phyloP scores from a whole-genome alignment of 2,113 vertebrate species.

The Periophthalmus modestus region DNA sequence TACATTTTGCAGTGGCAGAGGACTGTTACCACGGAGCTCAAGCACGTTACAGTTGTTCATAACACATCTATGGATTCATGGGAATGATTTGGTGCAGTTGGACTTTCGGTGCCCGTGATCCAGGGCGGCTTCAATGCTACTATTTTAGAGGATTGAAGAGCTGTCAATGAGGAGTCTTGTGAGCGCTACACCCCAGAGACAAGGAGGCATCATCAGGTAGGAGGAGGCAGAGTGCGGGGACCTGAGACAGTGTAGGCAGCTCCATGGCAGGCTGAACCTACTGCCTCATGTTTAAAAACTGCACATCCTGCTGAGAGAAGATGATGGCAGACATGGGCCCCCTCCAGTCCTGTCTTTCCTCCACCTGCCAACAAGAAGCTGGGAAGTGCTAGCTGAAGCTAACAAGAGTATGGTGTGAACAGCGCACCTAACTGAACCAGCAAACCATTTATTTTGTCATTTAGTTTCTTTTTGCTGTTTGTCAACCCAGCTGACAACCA shows the following conservation, averaged over 20 bases:
- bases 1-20: slow-evolving; percentile 22
- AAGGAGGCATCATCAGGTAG: slow-evolving; percentile 64
- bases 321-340: slow-evolving; percentile 62
- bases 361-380: slow-evolving; percentile 21
- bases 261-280: slow-evolving; percentile 28
- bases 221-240: slow-evolving; percentile 47
- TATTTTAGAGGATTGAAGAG: slow-evolving; percentile 43
- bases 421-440: background rate
- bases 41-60: slow-evolving; percentile 33
- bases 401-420: slow-evolving; percentile 65
- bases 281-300: slow-evolving; percentile 27
- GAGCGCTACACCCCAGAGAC: slow-evolving; percentile 52
- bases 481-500: background rate
- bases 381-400: slow-evolving; percentile 45
- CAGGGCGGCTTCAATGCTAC: slow-evolving; percentile 23
- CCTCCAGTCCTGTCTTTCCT: slow-evolving; percentile 40
- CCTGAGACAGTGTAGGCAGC: slow-evolving; percentile 54
- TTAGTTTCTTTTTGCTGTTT: slow-evolving; percentile 5
- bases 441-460: background rate
- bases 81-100: slow-evolving; percentile 22
- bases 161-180: slow-evolving; percentile 50
- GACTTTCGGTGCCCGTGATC: slow-evolving; percentile 24
- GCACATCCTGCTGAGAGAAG: slow-evolving; percentile 38
- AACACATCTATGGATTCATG: slow-evolving; percentile 5
- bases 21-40: slow-evolving; percentile 17